Evolutionary conservation across 1,140 invertebrate genomes (phyloP).

Genomic region (Panagrolaimus sp.): DNA sequence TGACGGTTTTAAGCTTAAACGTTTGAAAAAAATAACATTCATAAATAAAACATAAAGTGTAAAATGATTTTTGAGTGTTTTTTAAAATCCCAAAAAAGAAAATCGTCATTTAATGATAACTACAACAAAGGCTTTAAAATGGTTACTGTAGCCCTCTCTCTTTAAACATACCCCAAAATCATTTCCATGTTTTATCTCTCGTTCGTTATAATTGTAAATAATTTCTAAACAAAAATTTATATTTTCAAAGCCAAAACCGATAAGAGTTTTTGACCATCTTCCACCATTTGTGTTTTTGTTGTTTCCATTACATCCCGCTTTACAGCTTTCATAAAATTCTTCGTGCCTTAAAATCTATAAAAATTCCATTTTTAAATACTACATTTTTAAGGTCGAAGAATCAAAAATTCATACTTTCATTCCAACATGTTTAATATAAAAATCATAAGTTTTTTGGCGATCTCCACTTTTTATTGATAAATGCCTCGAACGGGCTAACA

Average conservation of each 20-base stretch:
- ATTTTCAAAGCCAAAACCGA: slow-evolving; percentile 92
- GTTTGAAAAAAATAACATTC: no score
- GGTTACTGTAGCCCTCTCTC: no score
- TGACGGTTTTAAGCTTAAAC: no score
- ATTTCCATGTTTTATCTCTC: slow-evolving; percentile 77
- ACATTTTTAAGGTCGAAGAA: slow-evolving; percentile 13
- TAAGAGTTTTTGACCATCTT: slow-evolving; percentile 98
- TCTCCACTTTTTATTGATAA: slow-evolving; percentile 58
- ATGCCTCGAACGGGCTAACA: no score
- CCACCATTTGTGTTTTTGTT: slow-evolving; percentile 75
- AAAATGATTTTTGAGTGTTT: no score
- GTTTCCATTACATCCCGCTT: slow-evolving; percentile 84
- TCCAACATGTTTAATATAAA: slow-evolving; percentile 80
- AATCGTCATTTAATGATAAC: slow-evolving; percentile 64
- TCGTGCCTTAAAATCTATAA: slow-evolving; percentile 83
- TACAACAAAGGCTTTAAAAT: slow-evolving; percentile 70
- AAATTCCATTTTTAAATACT: not conserved
- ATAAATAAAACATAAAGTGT: no score
- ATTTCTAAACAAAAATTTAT: slow-evolving; percentile 90
- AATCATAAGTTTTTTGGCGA: slow-evolving; percentile 74
- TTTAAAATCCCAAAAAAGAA: no score
- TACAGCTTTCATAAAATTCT: slow-evolving; percentile 90
- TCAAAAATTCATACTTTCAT: slow-evolving; percentile 73
- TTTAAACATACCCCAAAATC: slow-evolving; percentile 71
- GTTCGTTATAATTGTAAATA: slow-evolving; percentile 92